phyloP scores from a whole-genome alignment of 2,797 vertebrate genomes.

The Poecile montanus region DNA sequence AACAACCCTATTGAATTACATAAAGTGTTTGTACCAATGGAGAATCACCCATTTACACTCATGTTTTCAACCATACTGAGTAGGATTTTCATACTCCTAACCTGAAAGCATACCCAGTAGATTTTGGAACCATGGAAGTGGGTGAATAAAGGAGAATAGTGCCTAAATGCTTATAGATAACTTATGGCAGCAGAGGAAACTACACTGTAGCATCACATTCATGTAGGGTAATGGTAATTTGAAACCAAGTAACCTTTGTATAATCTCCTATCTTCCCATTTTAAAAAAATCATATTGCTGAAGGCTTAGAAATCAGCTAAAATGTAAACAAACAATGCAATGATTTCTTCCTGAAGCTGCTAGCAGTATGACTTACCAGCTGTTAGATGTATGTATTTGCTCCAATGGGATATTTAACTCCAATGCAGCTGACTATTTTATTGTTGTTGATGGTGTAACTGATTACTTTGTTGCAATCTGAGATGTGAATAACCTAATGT shows the following conservation, averaged over 20 bases:
- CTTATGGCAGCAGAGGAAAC: background rate
- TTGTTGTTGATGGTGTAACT: background rate
- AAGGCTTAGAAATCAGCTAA: constrained; percentile 14
- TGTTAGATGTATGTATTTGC: constrained; percentile 9
- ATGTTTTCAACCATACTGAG: background rate
- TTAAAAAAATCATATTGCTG: background rate
- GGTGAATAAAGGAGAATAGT: background rate
- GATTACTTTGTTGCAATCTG: constrained; percentile 4
- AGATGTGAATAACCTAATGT: background rate
- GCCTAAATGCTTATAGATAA: background rate
- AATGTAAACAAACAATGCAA: background rate
- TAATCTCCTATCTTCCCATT: background rate
- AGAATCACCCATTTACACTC: background rate
- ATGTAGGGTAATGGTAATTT: background rate
- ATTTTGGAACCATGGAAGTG: background rate
- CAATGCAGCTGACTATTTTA: background rate
- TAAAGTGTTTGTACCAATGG: background rate
- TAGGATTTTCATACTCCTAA: background rate
- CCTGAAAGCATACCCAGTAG: background rate
- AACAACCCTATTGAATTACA: background rate
- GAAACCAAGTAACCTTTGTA: background rate
- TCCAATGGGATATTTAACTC: background rate
- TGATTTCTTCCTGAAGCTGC: background rate
- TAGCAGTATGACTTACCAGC: background rate
- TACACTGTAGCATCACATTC: background rate